Conservation (phyloP, 2,888 invertebrate genomes). For the Polydrusus pterygomalis region DNA sequence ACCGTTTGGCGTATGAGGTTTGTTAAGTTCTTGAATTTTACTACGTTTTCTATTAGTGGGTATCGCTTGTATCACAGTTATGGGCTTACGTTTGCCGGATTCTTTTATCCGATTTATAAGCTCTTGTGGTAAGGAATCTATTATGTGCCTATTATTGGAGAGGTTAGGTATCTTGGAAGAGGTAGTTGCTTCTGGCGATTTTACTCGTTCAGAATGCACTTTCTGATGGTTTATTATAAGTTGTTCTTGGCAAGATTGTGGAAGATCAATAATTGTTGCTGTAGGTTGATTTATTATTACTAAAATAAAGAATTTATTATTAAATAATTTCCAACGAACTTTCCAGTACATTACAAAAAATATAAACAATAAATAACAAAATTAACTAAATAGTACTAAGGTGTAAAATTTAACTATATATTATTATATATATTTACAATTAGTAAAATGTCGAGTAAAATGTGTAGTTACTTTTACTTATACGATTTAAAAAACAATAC, state of each 20-base stretch:
- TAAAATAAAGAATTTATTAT: no score
- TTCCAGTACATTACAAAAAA: no score
- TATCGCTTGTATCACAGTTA: conserved; percentile 72
- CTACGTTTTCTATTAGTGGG: conserved; percentile 42
- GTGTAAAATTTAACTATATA: no score
- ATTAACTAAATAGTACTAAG: no score
- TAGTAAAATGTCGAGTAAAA: no score
- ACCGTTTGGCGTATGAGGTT: neutral
- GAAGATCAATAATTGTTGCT: neutral
- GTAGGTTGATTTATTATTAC: conserved; percentile 9
- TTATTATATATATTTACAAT: no score
- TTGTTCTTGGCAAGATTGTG: conserved; percentile 9
- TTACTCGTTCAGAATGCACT: neutral
- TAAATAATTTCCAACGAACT: no score
- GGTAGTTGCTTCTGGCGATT: conserved; percentile 34
- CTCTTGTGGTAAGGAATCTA: conserved; percentile 73
- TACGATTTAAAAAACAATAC: no score
- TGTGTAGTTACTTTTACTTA: no score
- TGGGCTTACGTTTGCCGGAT: conserved; percentile 72
- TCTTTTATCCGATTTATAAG: conserved; percentile 75
- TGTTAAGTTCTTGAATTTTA: conserved; percentile 25
- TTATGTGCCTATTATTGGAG: conserved; percentile 61
- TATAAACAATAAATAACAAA: no score
- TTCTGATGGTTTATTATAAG: conserved; percentile 1
- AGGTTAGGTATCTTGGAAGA: conserved; percentile 28